Evolutionary conservation across 2,888 invertebrate genomes (phyloP).

Genomic region (Drosophila merina): DNA sequence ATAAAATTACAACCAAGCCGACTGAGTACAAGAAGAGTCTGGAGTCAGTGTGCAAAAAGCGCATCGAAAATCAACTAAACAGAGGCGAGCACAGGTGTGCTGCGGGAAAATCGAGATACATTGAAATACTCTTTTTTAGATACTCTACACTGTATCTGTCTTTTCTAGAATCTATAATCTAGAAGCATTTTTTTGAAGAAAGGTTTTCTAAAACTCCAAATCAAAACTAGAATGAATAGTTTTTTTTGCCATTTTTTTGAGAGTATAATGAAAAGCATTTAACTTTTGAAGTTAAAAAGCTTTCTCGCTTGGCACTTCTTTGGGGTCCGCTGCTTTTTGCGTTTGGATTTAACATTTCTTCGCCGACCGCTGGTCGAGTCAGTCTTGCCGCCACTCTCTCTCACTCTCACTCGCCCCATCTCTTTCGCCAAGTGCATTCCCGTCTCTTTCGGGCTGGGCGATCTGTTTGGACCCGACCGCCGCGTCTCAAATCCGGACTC

Average conservation of each 20-base stretch:
- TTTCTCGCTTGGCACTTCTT: constrained; percentile 50
- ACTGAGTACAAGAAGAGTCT: constrained; percentile 39
- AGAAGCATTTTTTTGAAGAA: too few species aligned
- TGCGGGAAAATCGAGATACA: neutral
- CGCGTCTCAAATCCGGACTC: constrained; percentile 54
- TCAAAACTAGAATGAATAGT: too few species aligned
- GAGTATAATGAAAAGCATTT: constrained; percentile 28
- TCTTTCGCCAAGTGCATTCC: constrained; percentile 11
- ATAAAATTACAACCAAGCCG: constrained; percentile 49
- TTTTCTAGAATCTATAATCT: neutral
- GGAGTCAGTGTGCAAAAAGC: constrained; percentile 65
- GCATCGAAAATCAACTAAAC: constrained; percentile 56
- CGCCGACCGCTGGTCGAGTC: constrained; percentile 58
- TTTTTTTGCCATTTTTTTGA: neutral
- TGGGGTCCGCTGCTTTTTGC: constrained; percentile 37
- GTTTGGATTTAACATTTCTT: constrained; percentile 65
- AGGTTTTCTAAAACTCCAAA: too few species aligned
- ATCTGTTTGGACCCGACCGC: constrained; percentile 8
- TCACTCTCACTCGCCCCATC: constrained; percentile 2
- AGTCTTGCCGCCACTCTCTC: constrained; percentile 26
- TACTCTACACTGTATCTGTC: neutral
- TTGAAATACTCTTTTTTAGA: neutral
- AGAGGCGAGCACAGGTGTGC: constrained; percentile 14
- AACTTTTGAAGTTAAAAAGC: constrained; percentile 42
- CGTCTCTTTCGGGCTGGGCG: constrained; percentile 14